Evolutionary conservation across 2,113 vertebrate species (phyloP), one percentile per base, ranked within the genome.

Genomic region (Barnardius zonarius): DNA sequence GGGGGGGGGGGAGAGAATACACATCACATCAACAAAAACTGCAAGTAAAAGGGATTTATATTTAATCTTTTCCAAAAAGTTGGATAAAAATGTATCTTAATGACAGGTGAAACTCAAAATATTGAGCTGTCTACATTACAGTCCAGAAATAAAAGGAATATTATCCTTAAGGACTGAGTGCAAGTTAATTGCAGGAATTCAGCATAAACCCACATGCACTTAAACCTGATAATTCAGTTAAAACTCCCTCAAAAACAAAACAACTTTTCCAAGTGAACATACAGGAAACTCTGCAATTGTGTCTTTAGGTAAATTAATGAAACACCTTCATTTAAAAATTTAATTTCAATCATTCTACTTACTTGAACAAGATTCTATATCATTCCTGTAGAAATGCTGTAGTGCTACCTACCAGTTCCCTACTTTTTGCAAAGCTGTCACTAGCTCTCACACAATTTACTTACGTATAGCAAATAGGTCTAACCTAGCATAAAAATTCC

Each of bases 1-100:
- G 6, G 11, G 9, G 37, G 19, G 7, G 4, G 3, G 2, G 12
- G 11, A n/a, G 19, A 16, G 5, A 6, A 54, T 7, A 41, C 9
- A 52, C 0, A 1, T 28, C 73, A 66, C 7, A 1, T 62, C 49
- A 80, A 70, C 20, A 83, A 81, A 86, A 94, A 43, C 10, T 59
- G 41, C 37, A 75, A 28, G 49, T 19, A 78, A 59, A 83, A 73
- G 46, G 24, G 14, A 83, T 52, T 76, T 43, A 9, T 13, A 35
- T 33, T 70, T 43, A 33, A 41, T 17, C 30, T 67, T 86, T 70
- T 57, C n/a, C 46, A 82, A 84, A 49, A 84, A 54, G 30, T 33
- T 70, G 54, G 7, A 35, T 51, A 61, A 75, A 73, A 78, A 5
- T 22, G 0, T 62, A 87, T 35, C 72, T 69, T 74, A 89, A 77